These are phyloP conservation scores for Gephyroberyx darwinii DNA, from an alignment of 2,797 vertebrate species.

Conservation along the genomic window DNA sequence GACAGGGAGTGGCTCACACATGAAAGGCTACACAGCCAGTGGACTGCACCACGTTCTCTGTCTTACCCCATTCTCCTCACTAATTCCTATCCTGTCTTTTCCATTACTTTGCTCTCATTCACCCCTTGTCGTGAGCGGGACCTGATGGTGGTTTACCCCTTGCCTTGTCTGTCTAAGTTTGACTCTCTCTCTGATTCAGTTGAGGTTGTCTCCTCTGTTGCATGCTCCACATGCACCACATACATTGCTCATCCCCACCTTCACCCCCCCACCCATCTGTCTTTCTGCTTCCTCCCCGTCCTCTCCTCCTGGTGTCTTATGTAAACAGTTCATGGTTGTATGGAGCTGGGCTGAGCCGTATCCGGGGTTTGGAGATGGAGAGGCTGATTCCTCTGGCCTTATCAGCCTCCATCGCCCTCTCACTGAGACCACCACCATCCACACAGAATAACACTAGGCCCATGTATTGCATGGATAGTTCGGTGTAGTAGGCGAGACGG, in stretches of 20 bases:
- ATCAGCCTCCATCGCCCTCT: conserved; percentile 16
- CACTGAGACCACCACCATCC: neutral
- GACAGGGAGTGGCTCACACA: conserved; percentile 42
- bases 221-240: neutral
- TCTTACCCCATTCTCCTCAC: neutral
- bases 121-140: conserved; percentile 23
- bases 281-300: neutral
- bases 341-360: conserved; percentile 15
- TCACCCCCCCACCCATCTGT: neutral
- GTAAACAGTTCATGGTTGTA: conserved; percentile 23
- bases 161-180: conserved; percentile 9
- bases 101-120: conserved; percentile 10
- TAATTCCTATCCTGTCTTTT: neutral
- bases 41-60: neutral
- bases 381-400: conserved; percentile 12
- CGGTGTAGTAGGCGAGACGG: neutral
- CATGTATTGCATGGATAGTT: neutral
- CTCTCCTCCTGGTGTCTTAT: neutral
- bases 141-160: conserved; percentile 29
- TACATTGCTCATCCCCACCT: neutral
- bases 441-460: neutral
- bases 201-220: neutral
- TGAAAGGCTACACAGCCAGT: conserved; percentile 5
- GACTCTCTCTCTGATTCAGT: conserved; percentile 9
- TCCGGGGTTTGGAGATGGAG: conserved; percentile 27